Conservation (phyloP, 2,797 vertebrate genomes). For the Tamandua tetradactyla region DNA sequence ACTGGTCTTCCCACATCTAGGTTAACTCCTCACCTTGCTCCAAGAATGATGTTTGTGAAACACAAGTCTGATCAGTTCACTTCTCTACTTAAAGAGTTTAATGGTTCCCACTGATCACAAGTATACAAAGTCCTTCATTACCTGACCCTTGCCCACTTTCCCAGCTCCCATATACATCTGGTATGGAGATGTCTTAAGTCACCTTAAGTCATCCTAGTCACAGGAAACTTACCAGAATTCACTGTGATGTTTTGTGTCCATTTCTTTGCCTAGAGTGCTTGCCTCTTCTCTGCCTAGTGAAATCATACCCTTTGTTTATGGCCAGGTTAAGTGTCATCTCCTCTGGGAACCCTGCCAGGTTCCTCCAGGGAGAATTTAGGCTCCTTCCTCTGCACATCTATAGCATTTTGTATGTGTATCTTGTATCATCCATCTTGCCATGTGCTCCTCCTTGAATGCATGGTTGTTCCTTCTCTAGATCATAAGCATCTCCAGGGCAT, state of each 20-base stretch:
- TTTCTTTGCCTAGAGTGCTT: no score
- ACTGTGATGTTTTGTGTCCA: neutral
- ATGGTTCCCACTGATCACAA: neutral
- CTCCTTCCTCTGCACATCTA: neutral
- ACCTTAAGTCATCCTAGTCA: neutral
- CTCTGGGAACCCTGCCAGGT: neutral
- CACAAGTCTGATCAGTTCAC: neutral
- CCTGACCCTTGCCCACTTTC: neutral
- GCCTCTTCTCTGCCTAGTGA: neutral
- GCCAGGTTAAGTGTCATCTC: neutral
- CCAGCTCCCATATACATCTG: neutral
- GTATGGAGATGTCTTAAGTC: no score
- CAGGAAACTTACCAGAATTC: neutral
- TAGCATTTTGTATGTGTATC: neutral
- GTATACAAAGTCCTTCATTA: neutral
- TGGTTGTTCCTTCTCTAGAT: neutral
- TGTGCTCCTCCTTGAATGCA: neutral
- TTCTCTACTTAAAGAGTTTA: neutral
- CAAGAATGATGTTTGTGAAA: neutral
- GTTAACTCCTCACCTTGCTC: neutral
- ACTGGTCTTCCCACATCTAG: neutral
- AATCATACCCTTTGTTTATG: neutral
- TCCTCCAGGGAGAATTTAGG: neutral
- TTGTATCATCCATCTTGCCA: neutral
- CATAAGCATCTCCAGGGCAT: neutral